Conservation (phyloP, 2,888 invertebrate species). For the Brachylomia viminalis region DNA sequence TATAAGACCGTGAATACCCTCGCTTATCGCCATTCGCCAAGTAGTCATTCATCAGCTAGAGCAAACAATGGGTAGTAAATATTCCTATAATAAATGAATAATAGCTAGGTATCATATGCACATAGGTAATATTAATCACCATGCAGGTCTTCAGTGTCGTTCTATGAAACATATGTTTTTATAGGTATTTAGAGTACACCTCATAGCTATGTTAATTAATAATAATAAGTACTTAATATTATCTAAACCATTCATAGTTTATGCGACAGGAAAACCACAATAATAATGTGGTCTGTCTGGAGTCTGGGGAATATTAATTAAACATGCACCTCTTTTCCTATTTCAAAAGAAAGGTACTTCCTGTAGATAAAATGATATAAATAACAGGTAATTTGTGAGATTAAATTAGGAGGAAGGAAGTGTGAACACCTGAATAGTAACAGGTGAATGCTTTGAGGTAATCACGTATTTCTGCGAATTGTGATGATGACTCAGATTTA, state of each 20-base stretch:
- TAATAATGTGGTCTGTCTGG: constrained; percentile 15
- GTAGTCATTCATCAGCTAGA: background rate
- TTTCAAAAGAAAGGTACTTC: constrained; percentile 14
- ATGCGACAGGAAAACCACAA: constrained; percentile 43
- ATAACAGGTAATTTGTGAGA: constrained; percentile 27
- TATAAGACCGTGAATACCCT: constrained; percentile 30
- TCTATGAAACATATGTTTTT: constrained; percentile 12
- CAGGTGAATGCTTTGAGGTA: background rate
- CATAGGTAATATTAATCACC: background rate
- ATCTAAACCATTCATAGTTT: constrained; percentile 24
- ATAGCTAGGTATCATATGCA: background rate
- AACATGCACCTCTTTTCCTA: constrained; percentile 7
- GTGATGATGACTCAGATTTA: background rate
- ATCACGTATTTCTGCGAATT: background rate
- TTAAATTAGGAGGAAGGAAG: constrained; percentile 10
- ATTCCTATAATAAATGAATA: constrained; percentile 18
- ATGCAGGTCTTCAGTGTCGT: background rate
- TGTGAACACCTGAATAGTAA: constrained; percentile 7
- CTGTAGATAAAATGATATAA: constrained; percentile 3
- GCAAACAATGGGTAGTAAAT: constrained; percentile 37
- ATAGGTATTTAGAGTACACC: constrained; percentile 8
- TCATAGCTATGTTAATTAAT: constrained; percentile 24
- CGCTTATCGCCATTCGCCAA: constrained; percentile 32
- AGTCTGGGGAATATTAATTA: background rate
- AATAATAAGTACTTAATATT: constrained; percentile 8